These are phyloP conservation scores for Morpho helenor DNA, from an alignment of 2,888 invertebrate genomes.

Conservation along the genomic window DNA sequence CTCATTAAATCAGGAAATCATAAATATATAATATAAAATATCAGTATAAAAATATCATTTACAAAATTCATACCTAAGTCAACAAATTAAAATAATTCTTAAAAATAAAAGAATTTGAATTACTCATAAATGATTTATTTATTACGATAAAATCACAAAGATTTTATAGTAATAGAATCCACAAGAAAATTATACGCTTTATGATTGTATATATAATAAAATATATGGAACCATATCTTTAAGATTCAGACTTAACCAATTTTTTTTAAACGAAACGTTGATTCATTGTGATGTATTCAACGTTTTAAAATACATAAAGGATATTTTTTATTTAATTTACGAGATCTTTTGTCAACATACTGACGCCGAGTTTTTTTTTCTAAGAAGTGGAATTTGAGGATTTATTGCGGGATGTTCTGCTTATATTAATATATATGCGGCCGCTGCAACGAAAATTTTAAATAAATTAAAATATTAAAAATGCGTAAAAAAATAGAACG, in stretches of 20 bases:
- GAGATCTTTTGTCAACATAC: conserved; percentile 24
- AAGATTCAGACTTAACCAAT: not conserved
- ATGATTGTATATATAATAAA: too few relatives aligned
- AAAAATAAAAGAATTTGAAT: too few relatives aligned
- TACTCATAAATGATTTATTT: too few relatives aligned
- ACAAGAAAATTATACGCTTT: too few relatives aligned
- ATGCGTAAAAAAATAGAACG: not conserved
- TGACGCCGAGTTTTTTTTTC: conserved; percentile 24
- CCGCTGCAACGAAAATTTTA: not conserved
- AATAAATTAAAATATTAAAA: not conserved
- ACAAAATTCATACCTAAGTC: too few relatives aligned
- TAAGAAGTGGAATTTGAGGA: conserved; percentile 20
- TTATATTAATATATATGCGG: conserved; percentile 6
- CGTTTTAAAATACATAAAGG: conserved; percentile 31
- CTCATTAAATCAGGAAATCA: too few relatives aligned
- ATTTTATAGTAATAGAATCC: too few relatives aligned
- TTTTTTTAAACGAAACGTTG: conserved; percentile 22
- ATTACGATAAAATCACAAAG: too few relatives aligned
- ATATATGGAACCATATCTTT: conserved; percentile 3
- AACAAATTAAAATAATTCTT: too few relatives aligned
- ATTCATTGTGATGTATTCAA: conserved; percentile 28
- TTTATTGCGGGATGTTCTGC: conserved; percentile 8
- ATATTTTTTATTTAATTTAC: conserved; percentile 26
- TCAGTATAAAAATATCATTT: too few relatives aligned
- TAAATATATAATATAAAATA: too few relatives aligned